Base-by-base conservation (phyloP, 2,888 invertebrate species). In the Nemotelus pantherinus region DNA sequence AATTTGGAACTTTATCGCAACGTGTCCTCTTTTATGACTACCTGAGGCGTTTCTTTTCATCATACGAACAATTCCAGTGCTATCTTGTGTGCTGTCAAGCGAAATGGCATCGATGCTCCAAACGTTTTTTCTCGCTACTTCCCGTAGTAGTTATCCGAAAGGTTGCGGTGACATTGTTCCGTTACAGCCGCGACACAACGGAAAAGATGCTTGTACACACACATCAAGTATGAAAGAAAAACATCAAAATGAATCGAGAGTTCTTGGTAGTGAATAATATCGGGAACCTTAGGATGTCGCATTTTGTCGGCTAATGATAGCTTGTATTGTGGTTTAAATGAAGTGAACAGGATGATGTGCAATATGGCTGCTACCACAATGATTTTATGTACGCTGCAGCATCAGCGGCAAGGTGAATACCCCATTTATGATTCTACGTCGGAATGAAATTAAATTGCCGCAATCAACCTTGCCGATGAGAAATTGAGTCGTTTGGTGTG, bases 1-100 rank as follows among this genome's bases (percentile, higher is more conserved):
- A 74, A 74, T 74, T 74, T 74, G 63, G 47, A 45, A 74, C 63
- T 74, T 74, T 74, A 74, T 74, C 74, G 74, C 7, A 74, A 48
- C 74, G 60, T 50, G n/a, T 50, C 74, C 50, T 39, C 60, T 60
- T 74, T 60, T 74, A 74, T 25, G 63, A 74, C 74, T 63, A 63
- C 74, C 63, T 48, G 39, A 60, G 74, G 74, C 74, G 63, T 60
- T 74, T 63, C 25, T 43, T 74, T 60, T 45, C 44, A n/a, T 43
- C 3, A 67, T 50, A 39, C 25, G 44, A n/a, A 67, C 57, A 57
- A 57, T 25, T 57, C 25, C 57, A 10, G 3, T 57, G 57, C 10
- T 57, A 57, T 57, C n/a, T 57, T 57, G n/a, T 25, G 25, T 25
- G 25, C 25, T 25, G 25, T 25, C 25, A 25, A 25, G 25, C 25